Base-by-base conservation (phyloP, 37 sponge, comb jelly and placozoan genomes). In the Petrosia ficiformis region DNA sequence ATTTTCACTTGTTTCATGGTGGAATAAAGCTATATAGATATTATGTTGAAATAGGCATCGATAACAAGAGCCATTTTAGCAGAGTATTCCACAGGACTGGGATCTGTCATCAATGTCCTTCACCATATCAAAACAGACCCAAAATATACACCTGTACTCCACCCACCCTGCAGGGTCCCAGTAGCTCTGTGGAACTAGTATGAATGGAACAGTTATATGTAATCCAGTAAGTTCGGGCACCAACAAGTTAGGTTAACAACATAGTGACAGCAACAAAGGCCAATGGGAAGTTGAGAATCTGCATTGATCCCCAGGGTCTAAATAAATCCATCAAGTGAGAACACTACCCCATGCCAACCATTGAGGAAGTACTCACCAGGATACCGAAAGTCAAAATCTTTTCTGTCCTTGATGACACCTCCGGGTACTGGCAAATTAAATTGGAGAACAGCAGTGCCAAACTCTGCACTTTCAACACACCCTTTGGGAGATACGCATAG, bases 401-500 rank as follows among this genome's bases (percentile, higher is more conserved):
- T 44, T 78, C 79, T 22, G 73, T 77, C 11, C 74, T 84, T 4
- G 85, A 84, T 69, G 84, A 69, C 70, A 65, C 70, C 33, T 48
- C 75, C 19, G 83, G 75, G 30, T 82, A 74, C 61, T 83, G 84
- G 84, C 84, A 83, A 41, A 14, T 82, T n/a, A 14, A 36, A 42
- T 38, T 82, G 3, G 84, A 72, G 58, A 16, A 70, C 65, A 22
- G 54, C 4, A 74, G 75, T 65, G 25, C 75, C 28, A 44, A 39
- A 42, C 77, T 83, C 22, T 68, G 54, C 72, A 83, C 84, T 1
- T 83, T 83, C 71, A 83, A 83, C 65, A 76, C 77, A n/a, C 84
- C 77, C 52, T 83, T 83, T 59, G 84, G 84, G 0, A 43, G 85
- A 52, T 84, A 78, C 69, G n/a, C n/a, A n/a, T n/a, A n/a, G n/a